phyloP scores from a whole-genome alignment of 2,797 vertebrate species.

The Pempheris klunzingeri region DNA sequence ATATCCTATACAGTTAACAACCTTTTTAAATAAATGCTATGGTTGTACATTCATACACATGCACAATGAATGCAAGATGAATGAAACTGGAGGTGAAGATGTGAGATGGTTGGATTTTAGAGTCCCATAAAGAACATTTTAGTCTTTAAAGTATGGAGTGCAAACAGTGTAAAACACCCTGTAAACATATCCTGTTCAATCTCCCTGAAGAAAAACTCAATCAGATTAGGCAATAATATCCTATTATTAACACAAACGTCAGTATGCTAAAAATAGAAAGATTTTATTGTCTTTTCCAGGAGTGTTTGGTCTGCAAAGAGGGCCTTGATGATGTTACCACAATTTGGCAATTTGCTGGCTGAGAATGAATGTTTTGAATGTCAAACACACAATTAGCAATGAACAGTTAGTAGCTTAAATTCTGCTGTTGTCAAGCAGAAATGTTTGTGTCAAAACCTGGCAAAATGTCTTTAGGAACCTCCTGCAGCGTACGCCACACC shows the following conservation, averaged over 20 bases:
- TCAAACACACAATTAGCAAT: background rate
- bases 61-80: background rate
- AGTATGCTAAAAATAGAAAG: background rate
- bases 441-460: too few relatives aligned
- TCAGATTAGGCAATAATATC: background rate
- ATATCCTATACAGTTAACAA: background rate
- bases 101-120: background rate
- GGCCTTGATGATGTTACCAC: too few relatives aligned
- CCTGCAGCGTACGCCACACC: too few relatives aligned
- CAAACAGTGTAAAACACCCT: too few relatives aligned
- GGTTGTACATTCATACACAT: background rate
- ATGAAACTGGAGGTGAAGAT: background rate
- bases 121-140: background rate
- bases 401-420: too few relatives aligned
- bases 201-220: too few relatives aligned
- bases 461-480: too few relatives aligned
- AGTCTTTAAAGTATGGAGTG: background rate
- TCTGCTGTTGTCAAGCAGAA: too few relatives aligned
- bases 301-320: background rate
- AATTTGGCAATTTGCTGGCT: too few relatives aligned
- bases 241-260: background rate
- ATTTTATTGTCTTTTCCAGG: background rate
- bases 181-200: too few relatives aligned
- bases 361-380: background rate
- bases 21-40: background rate